These are phyloP conservation scores for Hemicordylus capensis DNA, from an alignment of 2,113 vertebrate genomes.

Conservation along the genomic window DNA sequence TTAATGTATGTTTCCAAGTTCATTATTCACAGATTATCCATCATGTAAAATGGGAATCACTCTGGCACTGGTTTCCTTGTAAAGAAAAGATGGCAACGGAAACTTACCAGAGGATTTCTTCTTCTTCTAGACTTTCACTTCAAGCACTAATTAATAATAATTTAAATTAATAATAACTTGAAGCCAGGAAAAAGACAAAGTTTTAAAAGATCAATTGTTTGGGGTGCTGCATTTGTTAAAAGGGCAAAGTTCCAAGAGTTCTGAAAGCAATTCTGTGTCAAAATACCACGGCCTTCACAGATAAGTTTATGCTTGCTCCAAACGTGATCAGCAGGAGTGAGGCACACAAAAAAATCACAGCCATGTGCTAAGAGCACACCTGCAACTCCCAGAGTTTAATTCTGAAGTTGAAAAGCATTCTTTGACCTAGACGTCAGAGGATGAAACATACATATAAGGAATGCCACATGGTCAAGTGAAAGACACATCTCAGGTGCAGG, in stretches of 20 bases:
- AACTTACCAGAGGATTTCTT: background rate
- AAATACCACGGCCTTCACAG: background rate
- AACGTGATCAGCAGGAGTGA: constrained; percentile 34
- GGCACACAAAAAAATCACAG: constrained; percentile 43
- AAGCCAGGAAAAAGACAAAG: background rate
- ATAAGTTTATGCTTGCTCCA: constrained; percentile 31
- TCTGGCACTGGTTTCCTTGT: background rate
- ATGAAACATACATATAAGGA: background rate
- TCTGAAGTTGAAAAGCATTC: constrained; percentile 47
- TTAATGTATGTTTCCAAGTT: background rate
- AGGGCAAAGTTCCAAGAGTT: background rate
- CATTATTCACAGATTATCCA: background rate
- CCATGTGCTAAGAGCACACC: constrained; percentile 34
- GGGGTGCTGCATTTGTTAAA: background rate
- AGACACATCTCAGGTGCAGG: background rate
- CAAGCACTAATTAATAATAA: background rate
- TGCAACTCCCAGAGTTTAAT: constrained; percentile 34
- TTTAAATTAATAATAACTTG: no score
- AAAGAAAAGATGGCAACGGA: background rate
- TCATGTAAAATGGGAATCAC: background rate
- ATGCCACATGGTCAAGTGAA: background rate
- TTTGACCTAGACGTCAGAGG: constrained; percentile 22
- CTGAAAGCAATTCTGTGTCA: background rate
- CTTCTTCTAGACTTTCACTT: background rate
- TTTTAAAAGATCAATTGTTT: background rate